Evolutionary conservation across 2,797 vertebrate genomes (phyloP).

Genomic region (Tangara arthus): DNA sequence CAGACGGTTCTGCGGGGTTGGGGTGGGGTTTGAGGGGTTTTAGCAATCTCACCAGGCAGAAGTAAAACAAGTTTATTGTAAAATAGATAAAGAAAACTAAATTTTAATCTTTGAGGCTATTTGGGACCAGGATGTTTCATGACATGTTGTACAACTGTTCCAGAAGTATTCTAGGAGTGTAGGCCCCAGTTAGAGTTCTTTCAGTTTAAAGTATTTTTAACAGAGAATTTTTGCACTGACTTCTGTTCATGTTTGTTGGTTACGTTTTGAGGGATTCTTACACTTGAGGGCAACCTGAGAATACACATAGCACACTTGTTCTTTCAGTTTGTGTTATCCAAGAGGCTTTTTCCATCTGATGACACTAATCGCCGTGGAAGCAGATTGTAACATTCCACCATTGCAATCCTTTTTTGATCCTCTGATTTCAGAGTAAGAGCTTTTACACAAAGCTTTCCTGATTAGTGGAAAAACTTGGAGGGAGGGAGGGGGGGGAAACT

Average conservation of each 20-base stretch:
- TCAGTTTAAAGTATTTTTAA: slow-evolving; percentile 22
- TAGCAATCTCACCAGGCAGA: slow-evolving; percentile 13
- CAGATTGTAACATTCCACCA: slow-evolving; percentile 62
- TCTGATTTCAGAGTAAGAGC: slow-evolving; percentile 58
- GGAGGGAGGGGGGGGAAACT: not conserved
- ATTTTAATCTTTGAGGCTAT: slow-evolving; percentile 51
- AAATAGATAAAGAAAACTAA: slow-evolving; percentile 6
- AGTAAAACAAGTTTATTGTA: slow-evolving; percentile 17
- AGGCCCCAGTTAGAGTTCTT: slow-evolving; percentile 6
- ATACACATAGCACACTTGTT: slow-evolving; percentile 32
- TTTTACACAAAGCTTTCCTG: slow-evolving; percentile 63
- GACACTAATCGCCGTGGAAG: slow-evolving; percentile 59
- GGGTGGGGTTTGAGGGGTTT: slow-evolving; percentile 39
- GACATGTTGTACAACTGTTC: slow-evolving; percentile 15
- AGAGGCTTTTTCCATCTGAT: slow-evolving; percentile 61
- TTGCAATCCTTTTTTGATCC: slow-evolving; percentile 60
- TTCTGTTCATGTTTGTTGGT: not conserved
- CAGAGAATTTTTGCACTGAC: slow-evolving; percentile 54
- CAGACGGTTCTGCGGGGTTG: slow-evolving; percentile 7
- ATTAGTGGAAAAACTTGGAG: slow-evolving; percentile 48
- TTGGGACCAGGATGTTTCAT: slow-evolving; percentile 48
- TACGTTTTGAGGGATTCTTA: slow-evolving; percentile 45
- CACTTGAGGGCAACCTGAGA: slow-evolving; percentile 37
- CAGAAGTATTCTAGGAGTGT: slow-evolving; percentile 6
- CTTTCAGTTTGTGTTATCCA: slow-evolving; percentile 50